A percentile compares a stretch with the other conserved stretches of the same genome.
phyloP scores from a whole-genome alignment of 2,888 invertebrate species.

The Bombyx huttoni region DNA sequence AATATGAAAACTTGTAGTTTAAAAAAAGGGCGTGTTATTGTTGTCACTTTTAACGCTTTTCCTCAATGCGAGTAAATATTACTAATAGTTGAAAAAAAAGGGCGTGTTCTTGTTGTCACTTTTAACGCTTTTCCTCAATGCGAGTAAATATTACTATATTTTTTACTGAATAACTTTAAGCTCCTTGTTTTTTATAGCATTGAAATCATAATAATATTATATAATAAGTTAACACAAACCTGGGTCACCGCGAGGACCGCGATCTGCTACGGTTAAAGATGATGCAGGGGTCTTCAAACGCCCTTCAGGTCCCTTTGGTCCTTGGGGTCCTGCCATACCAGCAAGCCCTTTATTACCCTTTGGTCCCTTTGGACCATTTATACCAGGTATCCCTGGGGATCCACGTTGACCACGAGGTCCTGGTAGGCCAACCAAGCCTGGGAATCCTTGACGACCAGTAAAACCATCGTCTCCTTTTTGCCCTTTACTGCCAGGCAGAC shows the following conservation, averaged over 20 bases:
- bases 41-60: too few relatives aligned
- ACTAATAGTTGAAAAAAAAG: too few relatives aligned
- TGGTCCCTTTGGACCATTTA: slow-evolving; percentile 58
- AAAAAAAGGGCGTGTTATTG: too few relatives aligned
- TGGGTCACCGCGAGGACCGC: slow-evolving; percentile 73
- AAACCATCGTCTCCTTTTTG: slow-evolving; percentile 43
- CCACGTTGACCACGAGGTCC: slow-evolving; percentile 40
- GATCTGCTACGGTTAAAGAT: slow-evolving; percentile 35
- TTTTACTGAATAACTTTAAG: too few relatives aligned
- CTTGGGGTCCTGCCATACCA: slow-evolving; percentile 63
- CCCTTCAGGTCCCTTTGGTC: slow-evolving; percentile 67
- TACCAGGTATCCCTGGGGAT: slow-evolving; percentile 48
- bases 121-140: too few relatives aligned
- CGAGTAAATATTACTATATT: too few relatives aligned
- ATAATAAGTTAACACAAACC: slow-evolving; percentile 31
- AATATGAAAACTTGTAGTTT: too few relatives aligned
- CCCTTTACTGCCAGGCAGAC: slow-evolving; percentile 43
- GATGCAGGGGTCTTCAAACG: slow-evolving; percentile 24
- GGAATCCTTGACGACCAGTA: slow-evolving; percentile 34
- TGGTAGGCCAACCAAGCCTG: slow-evolving; percentile 36
- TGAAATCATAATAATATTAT: neutral
- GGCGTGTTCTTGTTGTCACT: too few relatives aligned
- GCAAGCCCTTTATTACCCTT: slow-evolving; percentile 45
- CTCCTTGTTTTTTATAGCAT: too few relatives aligned
- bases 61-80: too few relatives aligned